phyloP scores from a whole-genome alignment of 1,140 invertebrate species.

The Drosophila ananassae region DNA sequence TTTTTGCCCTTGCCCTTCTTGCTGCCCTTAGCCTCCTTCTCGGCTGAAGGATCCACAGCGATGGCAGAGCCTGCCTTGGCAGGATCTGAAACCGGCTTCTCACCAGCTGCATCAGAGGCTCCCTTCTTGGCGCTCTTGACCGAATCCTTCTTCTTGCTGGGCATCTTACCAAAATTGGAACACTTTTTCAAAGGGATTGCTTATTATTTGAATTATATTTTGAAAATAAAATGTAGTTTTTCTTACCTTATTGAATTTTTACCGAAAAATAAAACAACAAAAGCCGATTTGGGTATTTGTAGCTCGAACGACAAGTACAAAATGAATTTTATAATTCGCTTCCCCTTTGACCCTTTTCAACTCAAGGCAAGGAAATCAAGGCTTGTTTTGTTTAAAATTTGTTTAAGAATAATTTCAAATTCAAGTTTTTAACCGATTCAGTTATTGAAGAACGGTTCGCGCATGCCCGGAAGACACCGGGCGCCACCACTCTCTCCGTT shows the following conservation, averaged over 20 bases:
- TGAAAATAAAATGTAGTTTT: not conserved
- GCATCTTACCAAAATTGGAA: slow-evolving; percentile 12
- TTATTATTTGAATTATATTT: not conserved
- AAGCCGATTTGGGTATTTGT: not conserved
- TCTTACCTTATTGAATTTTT: slow-evolving; percentile 14
- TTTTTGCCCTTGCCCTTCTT: slow-evolving; percentile 43
- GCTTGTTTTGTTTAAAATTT: slow-evolving; percentile 11
- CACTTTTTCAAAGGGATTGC: not conserved
- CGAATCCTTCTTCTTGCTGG: slow-evolving; percentile 32
- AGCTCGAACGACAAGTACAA: slow-evolving; percentile 5
- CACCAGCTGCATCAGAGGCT: not conserved
- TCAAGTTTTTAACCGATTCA: not conserved
- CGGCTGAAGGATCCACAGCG: not conserved
- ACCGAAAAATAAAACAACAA: slow-evolving; percentile 6
- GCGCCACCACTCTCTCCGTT: slow-evolving; percentile 4
- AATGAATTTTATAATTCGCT: slow-evolving; percentile 1
- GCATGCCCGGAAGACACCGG: slow-evolving; percentile 18
- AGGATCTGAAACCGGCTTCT: slow-evolving; percentile 4
- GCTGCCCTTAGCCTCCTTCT: slow-evolving; percentile 18
- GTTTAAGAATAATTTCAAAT: not conserved
- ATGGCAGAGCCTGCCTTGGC: not conserved
- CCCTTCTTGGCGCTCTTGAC: slow-evolving; percentile 28
- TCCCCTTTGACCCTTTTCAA: not conserved
- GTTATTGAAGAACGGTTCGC: slow-evolving; percentile 14
- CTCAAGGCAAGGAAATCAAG: not conserved